Evolutionary conservation across 1,140 invertebrate species (phyloP).

Genomic region (Plectrocnemia conspersa): DNA sequence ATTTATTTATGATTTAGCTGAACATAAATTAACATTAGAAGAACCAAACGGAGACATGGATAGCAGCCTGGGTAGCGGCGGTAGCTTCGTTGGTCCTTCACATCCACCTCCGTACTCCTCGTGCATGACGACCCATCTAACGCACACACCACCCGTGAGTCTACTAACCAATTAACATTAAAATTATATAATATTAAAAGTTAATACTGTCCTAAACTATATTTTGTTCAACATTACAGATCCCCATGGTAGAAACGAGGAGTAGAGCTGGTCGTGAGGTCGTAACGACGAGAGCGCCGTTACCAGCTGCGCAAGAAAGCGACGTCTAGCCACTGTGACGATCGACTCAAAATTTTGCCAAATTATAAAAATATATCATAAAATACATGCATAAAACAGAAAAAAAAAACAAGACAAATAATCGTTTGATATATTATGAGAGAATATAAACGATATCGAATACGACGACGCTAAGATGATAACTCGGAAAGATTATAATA

Average conservation of each 20-base stretch:
- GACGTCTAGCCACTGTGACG: slow-evolving; percentile 26
- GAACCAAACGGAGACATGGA: slow-evolving; percentile 15
- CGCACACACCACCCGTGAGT: slow-evolving; percentile 23
- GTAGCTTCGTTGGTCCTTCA: slow-evolving; percentile 18
- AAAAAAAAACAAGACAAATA: slow-evolving; percentile 16
- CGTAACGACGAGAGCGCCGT: slow-evolving; percentile 31
- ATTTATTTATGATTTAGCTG: slow-evolving; percentile 8
- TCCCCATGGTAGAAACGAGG: slow-evolving; percentile 13
- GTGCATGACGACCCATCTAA: slow-evolving; percentile 19
- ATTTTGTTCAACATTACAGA: slow-evolving; percentile 7
- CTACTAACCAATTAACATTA: not conserved
- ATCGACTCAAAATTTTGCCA: slow-evolving; percentile 17
- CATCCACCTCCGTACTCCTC: slow-evolving; percentile 32
- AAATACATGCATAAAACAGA: not conserved
- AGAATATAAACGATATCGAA: too few relatives aligned
- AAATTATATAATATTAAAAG: too few relatives aligned
- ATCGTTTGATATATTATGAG: slow-evolving; percentile 15
- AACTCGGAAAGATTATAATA: slow-evolving; percentile 11
- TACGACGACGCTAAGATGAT: too few relatives aligned
- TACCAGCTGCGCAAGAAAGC: slow-evolving; percentile 33
- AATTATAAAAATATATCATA: slow-evolving; percentile 18
- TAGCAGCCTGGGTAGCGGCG: slow-evolving; percentile 9
- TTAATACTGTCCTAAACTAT: too few relatives aligned
- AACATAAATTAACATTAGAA: slow-evolving; percentile 28
- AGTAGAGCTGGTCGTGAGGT: slow-evolving; percentile 31